Evolutionary conservation across 1,140 invertebrate genomes (phyloP).

Genomic region (Phortica variegata): DNA sequence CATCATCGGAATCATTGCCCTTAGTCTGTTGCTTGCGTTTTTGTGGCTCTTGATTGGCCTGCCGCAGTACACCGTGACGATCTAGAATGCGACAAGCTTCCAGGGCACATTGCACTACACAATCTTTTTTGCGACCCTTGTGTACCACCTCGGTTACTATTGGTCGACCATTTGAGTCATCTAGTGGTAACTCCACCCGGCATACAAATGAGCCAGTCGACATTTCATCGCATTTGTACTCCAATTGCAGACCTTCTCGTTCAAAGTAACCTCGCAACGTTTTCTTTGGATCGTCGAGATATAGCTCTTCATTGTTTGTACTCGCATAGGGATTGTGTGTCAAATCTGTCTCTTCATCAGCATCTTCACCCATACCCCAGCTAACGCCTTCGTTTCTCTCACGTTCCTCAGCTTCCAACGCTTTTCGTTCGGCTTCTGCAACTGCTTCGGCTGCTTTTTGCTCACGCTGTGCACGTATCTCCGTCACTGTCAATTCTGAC

Average conservation of each 20-base stretch:
- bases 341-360: constrained; percentile 80
- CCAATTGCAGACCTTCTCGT: constrained; percentile 83
- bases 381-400: constrained; percentile 73
- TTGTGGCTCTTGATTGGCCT: constrained; percentile 69
- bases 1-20: constrained; percentile 91
- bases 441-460: constrained; percentile 57
- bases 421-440: constrained; percentile 59
- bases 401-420: constrained; percentile 60
- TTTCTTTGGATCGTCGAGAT: constrained; percentile 93
- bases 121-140: constrained; percentile 93
- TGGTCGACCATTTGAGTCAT: constrained; percentile 70
- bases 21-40: constrained; percentile 65
- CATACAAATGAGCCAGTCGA: constrained; percentile 75
- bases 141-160: constrained; percentile 82
- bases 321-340: constrained; percentile 81
- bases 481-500: constrained; percentile 75
- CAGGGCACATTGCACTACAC: constrained; percentile 87
- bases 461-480: constrained; percentile 69
- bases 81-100: constrained; percentile 93
- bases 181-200: constrained; percentile 73
- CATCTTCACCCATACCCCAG: constrained; percentile 94
- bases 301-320: constrained; percentile 82
- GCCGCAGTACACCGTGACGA: constrained; percentile 73
- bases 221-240: constrained; percentile 82
- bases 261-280: constrained; percentile 93